Evolutionary conservation across 2,797 vertebrate genomes (phyloP).

Genomic region (Danio choprae): DNA sequence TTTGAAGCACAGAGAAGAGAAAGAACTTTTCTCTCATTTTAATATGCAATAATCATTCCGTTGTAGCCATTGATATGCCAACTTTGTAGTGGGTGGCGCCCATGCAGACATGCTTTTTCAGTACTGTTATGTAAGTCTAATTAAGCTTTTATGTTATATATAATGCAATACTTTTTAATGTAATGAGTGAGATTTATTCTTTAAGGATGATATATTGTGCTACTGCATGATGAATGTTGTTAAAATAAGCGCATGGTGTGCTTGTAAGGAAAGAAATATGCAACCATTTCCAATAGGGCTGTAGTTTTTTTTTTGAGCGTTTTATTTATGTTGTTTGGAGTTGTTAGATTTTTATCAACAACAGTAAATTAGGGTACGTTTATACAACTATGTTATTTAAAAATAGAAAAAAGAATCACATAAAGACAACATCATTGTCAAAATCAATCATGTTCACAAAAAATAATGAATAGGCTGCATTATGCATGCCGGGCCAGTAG

Average conservation of each 20-base stretch:
- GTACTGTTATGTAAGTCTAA: conserved; percentile 34
- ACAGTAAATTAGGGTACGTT: background rate
- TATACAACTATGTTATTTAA: too few relatives aligned
- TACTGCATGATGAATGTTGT: conserved; percentile 50
- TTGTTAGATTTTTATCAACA: background rate
- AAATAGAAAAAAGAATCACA: too few relatives aligned
- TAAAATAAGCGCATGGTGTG: conserved; percentile 26
- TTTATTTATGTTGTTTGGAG: conserved; percentile 47
- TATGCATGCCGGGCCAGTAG: too few relatives aligned
- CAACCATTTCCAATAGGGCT: conserved; percentile 40
- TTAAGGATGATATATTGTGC: background rate
- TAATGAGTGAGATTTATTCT: background rate
- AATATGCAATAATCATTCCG: conserved; percentile 50
- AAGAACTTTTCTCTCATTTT: conserved; percentile 38
- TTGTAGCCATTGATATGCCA: conserved; percentile 18
- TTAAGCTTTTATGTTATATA: conserved; percentile 25
- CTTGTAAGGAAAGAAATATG: conserved; percentile 13
- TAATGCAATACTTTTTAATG: conserved; percentile 43
- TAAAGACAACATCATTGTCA: too few relatives aligned
- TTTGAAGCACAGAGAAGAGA: conserved; percentile 15
- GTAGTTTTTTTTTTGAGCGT: conserved; percentile 25
- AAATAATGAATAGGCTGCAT: too few relatives aligned
- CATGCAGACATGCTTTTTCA: conserved; percentile 33
- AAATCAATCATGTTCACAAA: too few relatives aligned
- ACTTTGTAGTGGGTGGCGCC: conserved; percentile 17